Percentiles rank a stretch among this genome's conserved stretches.
Evolutionary conservation across 2,797 vertebrate species (phyloP).

Genomic region (Sebastes alutus): DNA sequence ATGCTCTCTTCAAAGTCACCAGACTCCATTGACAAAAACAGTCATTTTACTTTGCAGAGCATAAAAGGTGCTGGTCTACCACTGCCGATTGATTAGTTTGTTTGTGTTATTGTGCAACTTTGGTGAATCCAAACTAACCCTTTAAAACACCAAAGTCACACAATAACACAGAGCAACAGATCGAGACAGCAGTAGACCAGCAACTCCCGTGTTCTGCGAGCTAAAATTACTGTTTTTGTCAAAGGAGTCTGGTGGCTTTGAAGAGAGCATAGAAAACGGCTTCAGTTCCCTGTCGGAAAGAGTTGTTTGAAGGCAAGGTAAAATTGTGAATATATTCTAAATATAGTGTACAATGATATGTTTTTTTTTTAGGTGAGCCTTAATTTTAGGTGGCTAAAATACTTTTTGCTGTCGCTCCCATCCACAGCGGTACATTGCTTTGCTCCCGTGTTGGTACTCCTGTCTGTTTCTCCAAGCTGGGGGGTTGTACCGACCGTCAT

Average conservation of each 20-base stretch:
- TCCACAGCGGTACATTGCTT: neutral
- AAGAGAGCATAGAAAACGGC: too few relatives aligned
- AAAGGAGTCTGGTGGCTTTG: too few relatives aligned
- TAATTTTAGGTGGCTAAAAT: neutral
- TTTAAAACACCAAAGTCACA: neutral
- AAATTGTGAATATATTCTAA: neutral
- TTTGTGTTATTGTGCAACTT: too few relatives aligned
- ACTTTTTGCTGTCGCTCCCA: neutral
- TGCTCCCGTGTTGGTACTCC: neutral
- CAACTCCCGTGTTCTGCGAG: neutral
- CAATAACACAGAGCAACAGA: neutral
- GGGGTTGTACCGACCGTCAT: rapidly evolving
- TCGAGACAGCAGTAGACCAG: neutral
- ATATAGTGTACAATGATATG: neutral
- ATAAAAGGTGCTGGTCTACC: too few relatives aligned
- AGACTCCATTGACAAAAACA: too few relatives aligned
- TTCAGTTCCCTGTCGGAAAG: too few relatives aligned
- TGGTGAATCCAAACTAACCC: neutral
- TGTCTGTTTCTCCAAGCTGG: neutral
- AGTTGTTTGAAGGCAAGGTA: neutral
- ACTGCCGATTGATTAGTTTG: too few relatives aligned
- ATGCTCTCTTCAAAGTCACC: too few relatives aligned
- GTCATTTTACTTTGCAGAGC: too few relatives aligned
- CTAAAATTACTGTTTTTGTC: neutral
- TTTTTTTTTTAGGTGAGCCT: neutral